Base-by-base conservation (phyloP, 2,888 invertebrate species). In the Orchestes rusci region DNA sequence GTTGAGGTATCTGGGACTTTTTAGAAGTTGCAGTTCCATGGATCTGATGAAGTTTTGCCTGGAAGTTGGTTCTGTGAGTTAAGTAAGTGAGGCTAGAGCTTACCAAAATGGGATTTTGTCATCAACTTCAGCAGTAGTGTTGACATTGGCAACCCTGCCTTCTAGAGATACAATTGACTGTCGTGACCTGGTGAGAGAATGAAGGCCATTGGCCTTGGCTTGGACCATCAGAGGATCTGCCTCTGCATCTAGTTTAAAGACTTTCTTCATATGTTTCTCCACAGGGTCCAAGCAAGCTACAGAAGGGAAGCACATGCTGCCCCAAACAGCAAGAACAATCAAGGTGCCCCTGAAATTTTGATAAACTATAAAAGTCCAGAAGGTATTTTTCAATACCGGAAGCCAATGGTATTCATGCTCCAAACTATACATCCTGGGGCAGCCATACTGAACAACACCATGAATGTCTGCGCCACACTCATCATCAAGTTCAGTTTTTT, bases 381-480 rank as follows among this genome's bases (percentile, higher is more conserved):
- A n/a, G n/a, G n/a, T n/a, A n/a, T n/a, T n/a, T n/a, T n/a, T n/a
- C n/a, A n/a, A n/a, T 84, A 85, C 38, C 39, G 33, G 59, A 81
- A 84, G 2, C 84, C 85, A 49, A 80, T 84, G 50, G 68, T 67
- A 0, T 73, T 70, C 54, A 82, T 66, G 4, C 80, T 67, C 39
- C 71, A 71, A 29, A 80, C 79, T 30, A 80, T 76, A 2, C 78
- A 59, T 42, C 78, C 72, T 0, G 86, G 85, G 59, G 79, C 82
- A 0, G 77, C 70, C 58, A 85, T 85, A 4, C 77, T 76, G 0
- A 79, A 80, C 31, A 80, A 61, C 7, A 81, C 82, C 54, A 84
- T 78, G 52, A 83, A 67, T 0, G 80, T 75, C 62, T 86, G 85
- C n/a, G 82, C 76, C 7, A 79, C 73, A 43, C 82, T 80, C 81